phyloP scores from a whole-genome alignment of 2,113 vertebrate species.

The Callospermophilus lateralis region DNA sequence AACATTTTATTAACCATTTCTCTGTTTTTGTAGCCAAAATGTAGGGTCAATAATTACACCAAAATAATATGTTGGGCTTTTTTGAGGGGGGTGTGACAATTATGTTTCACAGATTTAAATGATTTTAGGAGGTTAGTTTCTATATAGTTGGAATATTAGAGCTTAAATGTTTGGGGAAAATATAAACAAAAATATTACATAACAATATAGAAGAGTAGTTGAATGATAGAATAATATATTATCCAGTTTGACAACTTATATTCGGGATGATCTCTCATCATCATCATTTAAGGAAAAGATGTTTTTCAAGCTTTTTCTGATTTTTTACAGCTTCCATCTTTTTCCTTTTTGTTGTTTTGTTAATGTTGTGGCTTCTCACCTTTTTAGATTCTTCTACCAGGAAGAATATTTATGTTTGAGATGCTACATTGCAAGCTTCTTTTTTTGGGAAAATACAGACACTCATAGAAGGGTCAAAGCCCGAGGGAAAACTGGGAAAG shows the following conservation, averaged over 20 bases:
- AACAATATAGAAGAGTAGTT: neutral
- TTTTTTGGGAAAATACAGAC: neutral
- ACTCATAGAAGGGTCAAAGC: neutral
- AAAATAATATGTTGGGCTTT: neutral
- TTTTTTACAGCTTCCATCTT: neutral
- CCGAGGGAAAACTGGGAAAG: fast-evolving
- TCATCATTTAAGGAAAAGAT: neutral
- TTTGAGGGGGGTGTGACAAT: neutral
- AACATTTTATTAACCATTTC: neutral
- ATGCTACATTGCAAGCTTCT: neutral
- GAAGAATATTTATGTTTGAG: neutral
- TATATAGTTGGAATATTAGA: neutral
- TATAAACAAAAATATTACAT: neutral
- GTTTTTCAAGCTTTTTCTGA: neutral
- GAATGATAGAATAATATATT: neutral
- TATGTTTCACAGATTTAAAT: neutral
- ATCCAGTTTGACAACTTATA: neutral
- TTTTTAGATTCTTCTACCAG: neutral
- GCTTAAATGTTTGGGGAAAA: neutral
- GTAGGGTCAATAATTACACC: neutral
- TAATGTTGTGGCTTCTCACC: too few species aligned
- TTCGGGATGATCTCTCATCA: neutral
- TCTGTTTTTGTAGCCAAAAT: neutral
- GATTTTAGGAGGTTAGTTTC: neutral
- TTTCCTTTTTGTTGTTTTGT: neutral